Evolutionary conservation across 2,797 vertebrate genomes (phyloP).

Genomic region (Potorous gilbertii): DNA sequence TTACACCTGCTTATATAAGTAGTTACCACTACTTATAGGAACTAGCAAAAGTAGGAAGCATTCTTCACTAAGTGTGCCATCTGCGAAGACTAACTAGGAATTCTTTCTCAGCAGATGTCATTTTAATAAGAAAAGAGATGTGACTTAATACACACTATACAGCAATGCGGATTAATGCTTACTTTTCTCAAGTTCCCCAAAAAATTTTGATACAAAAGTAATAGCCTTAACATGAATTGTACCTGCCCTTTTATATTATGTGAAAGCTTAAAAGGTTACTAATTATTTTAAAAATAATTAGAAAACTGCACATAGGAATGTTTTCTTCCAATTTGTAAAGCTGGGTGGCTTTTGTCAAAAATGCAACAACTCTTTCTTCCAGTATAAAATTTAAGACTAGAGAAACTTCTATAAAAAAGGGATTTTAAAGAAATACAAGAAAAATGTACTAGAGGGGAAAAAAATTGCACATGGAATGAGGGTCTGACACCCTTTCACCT

Average conservation of each 20-base stretch:
- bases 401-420: neutral
- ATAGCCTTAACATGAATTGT: slow-evolving; percentile 63
- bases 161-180: slow-evolving; percentile 55
- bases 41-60: neutral
- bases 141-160: slow-evolving; percentile 63
- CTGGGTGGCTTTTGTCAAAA: neutral
- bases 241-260: slow-evolving; percentile 22
- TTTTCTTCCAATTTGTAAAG: neutral
- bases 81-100: slow-evolving; percentile 32
- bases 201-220: slow-evolving; percentile 61
- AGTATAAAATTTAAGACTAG: neutral
- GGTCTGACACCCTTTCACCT: neutral
- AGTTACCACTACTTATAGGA: neutral
- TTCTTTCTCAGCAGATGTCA: slow-evolving; percentile 59
- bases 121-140: slow-evolving; percentile 44
- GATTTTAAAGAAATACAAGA: neutral
- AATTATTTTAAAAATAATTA: neutral
- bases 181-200: slow-evolving; percentile 62
- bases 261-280: slow-evolving; percentile 46
- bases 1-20: neutral
- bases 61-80: neutral
- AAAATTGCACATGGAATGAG: neutral
- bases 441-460: neutral
- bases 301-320: neutral
- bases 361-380: neutral